These are phyloP conservation scores for Eretmocerus hayati DNA, from an alignment of 2,888 invertebrate species.

Conservation along the genomic window DNA sequence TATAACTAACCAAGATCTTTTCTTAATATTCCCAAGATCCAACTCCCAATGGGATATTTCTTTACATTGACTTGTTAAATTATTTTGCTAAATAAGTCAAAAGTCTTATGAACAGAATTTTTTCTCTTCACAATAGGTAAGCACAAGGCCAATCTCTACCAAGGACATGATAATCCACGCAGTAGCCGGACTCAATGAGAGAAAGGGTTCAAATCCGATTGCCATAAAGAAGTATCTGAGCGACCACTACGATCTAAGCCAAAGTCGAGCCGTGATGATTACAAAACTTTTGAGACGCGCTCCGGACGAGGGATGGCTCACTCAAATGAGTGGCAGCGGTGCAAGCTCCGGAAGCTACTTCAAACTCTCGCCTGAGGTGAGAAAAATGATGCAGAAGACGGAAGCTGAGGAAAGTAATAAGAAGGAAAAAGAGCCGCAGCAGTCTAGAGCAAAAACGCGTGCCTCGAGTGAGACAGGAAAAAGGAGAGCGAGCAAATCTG, in stretches of 20 bases:
- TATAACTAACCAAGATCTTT: no score
- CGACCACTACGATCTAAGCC: neutral
- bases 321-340: slow-evolving; percentile 9
- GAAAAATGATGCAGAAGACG: neutral
- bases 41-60: no score
- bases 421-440: neutral
- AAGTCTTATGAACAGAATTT: no score
- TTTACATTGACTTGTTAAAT: no score
- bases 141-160: slow-evolving; percentile 9
- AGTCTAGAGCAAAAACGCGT: neutral
- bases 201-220: slow-evolving; percentile 6
- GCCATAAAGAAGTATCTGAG: slow-evolving; percentile 16
- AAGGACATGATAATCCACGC: slow-evolving; percentile 19
- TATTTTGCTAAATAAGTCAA: no score
- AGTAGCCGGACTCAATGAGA: slow-evolving; percentile 5
- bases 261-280: neutral
- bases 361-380: slow-evolving; percentile 3
- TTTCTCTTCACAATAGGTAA: no score
- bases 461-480: neutral
- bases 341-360: slow-evolving; percentile 13
- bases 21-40: no score
- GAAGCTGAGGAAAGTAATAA: neutral
- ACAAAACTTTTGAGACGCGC: slow-evolving; percentile 11
- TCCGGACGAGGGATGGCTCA: slow-evolving; percentile 10
- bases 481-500: neutral